Conservation (phyloP, 2,113 vertebrate genomes). For the Accipiter virgatus region DNA sequence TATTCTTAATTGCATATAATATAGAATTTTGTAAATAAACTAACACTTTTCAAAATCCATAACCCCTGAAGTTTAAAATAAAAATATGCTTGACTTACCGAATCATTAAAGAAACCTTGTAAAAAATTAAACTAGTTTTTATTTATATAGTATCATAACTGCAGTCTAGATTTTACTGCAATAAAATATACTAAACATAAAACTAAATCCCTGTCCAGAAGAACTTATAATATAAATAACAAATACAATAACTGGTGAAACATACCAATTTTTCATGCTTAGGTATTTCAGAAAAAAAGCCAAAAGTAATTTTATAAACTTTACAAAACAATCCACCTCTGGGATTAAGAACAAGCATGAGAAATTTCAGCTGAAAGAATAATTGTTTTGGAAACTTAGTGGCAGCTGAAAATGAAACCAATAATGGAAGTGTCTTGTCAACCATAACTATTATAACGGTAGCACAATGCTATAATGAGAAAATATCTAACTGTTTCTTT, state of each 20-base stretch:
- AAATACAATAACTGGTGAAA: conserved; percentile 21
- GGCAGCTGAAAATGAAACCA: conserved; percentile 20
- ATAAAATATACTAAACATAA: conserved; percentile 13
- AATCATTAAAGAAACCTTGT: neutral
- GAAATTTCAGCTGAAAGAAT: conserved; percentile 27
- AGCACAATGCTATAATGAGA: conserved; percentile 13
- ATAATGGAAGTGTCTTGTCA: neutral
- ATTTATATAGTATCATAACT: neutral
- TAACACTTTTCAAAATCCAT: neutral
- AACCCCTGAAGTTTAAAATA: neutral
- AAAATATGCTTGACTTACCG: neutral
- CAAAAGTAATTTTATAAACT: conserved; percentile 32
- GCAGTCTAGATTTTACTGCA: neutral
- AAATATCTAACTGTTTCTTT: conserved; percentile 26
- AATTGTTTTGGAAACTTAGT: conserved; percentile 35
- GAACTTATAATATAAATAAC: conserved; percentile 6
- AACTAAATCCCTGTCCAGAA: conserved; percentile 2
- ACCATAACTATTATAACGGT: conserved; percentile 20
- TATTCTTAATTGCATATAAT: neutral
- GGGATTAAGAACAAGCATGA: conserved; percentile 8
- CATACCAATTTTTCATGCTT: neutral
- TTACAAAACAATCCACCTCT: conserved; percentile 10
- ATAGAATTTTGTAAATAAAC: neutral
- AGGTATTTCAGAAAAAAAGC: conserved; percentile 14
- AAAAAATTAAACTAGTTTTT: conserved; percentile 2